Evolutionary conservation across 1,140 invertebrate species (phyloP).

Genomic region (Heliconius eleuchia): DNA sequence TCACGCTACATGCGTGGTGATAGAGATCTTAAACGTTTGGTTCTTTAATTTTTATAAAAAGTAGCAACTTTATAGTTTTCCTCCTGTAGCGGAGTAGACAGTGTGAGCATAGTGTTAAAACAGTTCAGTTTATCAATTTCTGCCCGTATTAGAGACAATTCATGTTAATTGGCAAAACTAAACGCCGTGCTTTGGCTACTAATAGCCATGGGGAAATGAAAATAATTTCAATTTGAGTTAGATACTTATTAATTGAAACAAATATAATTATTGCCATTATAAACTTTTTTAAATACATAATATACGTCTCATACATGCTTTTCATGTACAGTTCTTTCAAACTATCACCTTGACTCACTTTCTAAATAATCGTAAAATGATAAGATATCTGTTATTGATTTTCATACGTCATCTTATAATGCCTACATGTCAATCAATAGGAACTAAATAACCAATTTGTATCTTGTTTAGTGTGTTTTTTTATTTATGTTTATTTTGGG

Average conservation of each 20-base stretch:
- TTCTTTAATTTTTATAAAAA: background rate
- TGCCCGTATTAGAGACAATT: no score
- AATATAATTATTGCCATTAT: no score
- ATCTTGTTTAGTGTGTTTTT: background rate
- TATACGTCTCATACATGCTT: background rate
- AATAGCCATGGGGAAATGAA: no score
- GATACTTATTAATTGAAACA: no score
- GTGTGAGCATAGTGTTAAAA: no score
- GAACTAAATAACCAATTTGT: background rate
- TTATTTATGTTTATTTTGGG: no score
- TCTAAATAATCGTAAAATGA: constrained; percentile 24
- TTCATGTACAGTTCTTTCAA: background rate
- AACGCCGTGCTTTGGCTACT: no score
- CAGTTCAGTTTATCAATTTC: no score
- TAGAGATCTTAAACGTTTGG: background rate
- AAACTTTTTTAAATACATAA: background rate
- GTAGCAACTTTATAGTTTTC: no score
- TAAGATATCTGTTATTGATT: constrained; percentile 22
- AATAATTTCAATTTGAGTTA: no score
- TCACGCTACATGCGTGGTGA: background rate
- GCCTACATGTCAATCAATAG: background rate
- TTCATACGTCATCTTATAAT: background rate
- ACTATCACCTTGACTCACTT: constrained; percentile 33
- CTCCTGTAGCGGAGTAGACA: no score
- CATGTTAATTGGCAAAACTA: no score